These are phyloP conservation scores for Amphiprion ocellaris DNA, from an alignment of 2,113 vertebrate genomes.

Conservation along the genomic window DNA sequence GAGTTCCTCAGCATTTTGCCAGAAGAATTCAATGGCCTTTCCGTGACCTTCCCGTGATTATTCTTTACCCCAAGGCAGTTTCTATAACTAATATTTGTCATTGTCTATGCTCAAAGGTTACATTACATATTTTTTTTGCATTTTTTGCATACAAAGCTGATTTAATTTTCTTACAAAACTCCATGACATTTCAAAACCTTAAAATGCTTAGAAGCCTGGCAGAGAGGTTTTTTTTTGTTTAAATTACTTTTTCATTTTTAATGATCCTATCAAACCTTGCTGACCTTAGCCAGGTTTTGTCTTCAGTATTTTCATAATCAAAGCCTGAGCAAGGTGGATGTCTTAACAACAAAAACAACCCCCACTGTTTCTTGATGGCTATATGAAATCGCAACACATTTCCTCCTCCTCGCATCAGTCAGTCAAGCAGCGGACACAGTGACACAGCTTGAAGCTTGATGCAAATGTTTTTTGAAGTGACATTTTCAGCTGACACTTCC, in stretches of 20 bases:
- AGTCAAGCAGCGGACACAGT: conserved; percentile 58
- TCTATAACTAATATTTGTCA: conserved; percentile 72
- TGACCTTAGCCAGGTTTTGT: neutral
- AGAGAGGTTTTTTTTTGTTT: conserved; percentile 17
- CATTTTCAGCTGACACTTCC: conserved; percentile 83
- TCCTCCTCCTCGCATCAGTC: conserved; percentile 59
- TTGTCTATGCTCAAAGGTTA: conserved; percentile 73
- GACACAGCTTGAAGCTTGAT: conserved; percentile 78
- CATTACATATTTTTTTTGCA: conserved; percentile 71
- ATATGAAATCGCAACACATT: conserved; percentile 39
- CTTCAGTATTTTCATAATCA: neutral
- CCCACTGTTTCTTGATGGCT: conserved; percentile 27
- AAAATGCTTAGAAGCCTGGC: conserved; percentile 22
- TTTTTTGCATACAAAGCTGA: conserved; percentile 33
- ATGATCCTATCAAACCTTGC: neutral
- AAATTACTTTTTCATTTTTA: conserved; percentile 24
- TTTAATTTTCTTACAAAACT: conserved; percentile 32
- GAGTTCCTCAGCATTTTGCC: conserved; percentile 27
- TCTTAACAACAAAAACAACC: neutral
- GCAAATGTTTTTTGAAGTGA: conserved; percentile 86
- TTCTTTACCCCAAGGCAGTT: conserved; percentile 54
- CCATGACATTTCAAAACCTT: conserved; percentile 35
- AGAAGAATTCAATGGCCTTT: conserved; percentile 60
- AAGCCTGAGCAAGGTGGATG: conserved; percentile 6
- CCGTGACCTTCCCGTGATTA: conserved; percentile 51